A percentile compares a stretch with the other conserved stretches of the same genome.
Evolutionary conservation across 1,140 invertebrate species (phyloP).

Genomic region (Leptopilina clavipes): DNA sequence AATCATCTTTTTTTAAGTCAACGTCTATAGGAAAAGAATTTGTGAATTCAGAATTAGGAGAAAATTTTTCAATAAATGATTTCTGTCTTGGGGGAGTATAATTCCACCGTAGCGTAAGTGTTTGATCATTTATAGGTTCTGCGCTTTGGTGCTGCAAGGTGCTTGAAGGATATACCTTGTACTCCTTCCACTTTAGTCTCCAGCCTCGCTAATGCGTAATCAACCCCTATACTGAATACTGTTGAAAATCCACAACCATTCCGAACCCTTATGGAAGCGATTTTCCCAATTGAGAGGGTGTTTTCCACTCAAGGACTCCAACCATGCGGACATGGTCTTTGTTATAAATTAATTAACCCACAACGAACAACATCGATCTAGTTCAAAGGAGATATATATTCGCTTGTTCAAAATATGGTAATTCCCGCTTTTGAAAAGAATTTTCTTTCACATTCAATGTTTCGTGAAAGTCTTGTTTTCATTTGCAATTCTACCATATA

Average conservation of each 20-base stretch:
- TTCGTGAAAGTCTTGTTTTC: not conserved
- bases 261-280: conserved; percentile 37
- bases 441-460: not conserved
- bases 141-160: not conserved
- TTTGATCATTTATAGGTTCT: too few relatives aligned
- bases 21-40: too few relatives aligned
- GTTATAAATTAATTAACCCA: conserved; percentile 3
- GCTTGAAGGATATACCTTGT: conserved; percentile 1
- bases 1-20: too few relatives aligned
- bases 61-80: too few relatives aligned
- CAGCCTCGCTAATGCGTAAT: conserved; percentile 56
- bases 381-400: not conserved
- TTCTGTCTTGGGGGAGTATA: too few relatives aligned
- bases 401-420: not conserved
- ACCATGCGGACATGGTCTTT: conserved; percentile 4
- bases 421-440: not conserved
- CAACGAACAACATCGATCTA: not conserved
- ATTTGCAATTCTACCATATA: not conserved
- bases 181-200: conserved; percentile 51
- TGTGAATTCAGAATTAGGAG: too few relatives aligned
- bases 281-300: conserved; percentile 29
- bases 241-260: conserved; percentile 44
- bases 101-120: too few relatives aligned
- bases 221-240: conserved; percentile 47
- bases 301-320: conserved; percentile 28